These are phyloP conservation scores for Spinus pinus DNA, from an alignment of 2,797 vertebrate species.

Conservation along the genomic window DNA sequence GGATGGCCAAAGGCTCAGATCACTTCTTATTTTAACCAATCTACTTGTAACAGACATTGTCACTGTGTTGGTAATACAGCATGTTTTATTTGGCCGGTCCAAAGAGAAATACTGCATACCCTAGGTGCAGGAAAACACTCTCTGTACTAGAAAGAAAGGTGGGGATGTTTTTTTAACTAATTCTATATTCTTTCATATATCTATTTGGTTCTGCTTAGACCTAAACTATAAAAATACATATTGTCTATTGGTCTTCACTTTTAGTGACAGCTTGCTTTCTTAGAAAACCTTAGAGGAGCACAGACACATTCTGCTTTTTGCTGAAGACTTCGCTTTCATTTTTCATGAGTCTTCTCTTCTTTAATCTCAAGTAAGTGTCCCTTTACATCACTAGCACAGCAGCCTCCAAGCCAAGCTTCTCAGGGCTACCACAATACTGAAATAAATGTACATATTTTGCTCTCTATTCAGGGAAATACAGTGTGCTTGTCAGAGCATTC, in stretches of 20 bases:
- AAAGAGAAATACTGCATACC: background rate
- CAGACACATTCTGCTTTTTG: background rate
- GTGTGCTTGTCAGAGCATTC: background rate
- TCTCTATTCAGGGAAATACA: background rate
- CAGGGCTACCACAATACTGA: background rate
- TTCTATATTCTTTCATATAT: background rate
- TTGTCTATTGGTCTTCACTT: background rate
- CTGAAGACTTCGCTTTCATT: background rate
- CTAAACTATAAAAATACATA: background rate
- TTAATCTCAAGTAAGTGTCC: background rate
- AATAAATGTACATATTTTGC: background rate
- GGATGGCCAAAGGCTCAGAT: slow-evolving; percentile 59
- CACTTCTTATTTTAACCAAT: slow-evolving; percentile 47
- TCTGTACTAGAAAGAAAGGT: background rate
- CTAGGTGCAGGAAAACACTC: background rate
- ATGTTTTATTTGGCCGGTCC: background rate
- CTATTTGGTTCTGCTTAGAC: background rate
- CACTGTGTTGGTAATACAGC: background rate
- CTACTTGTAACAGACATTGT: background rate
- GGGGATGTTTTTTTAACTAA: background rate
- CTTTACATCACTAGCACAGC: background rate
- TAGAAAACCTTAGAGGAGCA: background rate
- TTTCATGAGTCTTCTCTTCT: background rate
- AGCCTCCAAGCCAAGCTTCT: background rate
- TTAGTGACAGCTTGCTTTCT: background rate